Conservation (phyloP, 2,888 invertebrate genomes). For the Leucoma salicis region DNA sequence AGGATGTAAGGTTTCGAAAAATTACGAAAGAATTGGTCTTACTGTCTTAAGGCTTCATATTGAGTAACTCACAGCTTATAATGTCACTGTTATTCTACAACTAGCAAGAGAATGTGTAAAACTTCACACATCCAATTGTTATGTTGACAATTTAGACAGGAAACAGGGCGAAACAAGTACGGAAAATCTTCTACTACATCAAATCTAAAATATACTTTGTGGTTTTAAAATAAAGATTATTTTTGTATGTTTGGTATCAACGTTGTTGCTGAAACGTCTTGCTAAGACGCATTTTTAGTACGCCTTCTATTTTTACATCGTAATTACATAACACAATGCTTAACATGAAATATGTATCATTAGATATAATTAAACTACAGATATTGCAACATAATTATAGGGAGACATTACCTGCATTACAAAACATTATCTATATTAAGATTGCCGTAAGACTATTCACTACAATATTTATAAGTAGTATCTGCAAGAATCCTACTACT, state of each 20-base stretch:
- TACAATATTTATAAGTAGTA: too few species aligned
- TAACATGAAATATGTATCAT: conserved; percentile 34
- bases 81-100: conserved; percentile 24
- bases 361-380: conserved; percentile 29
- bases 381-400: conserved; percentile 19
- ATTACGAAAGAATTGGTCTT: conserved; percentile 9
- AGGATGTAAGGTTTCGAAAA: too few species aligned
- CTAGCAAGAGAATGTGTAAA: conserved; percentile 39
- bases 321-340: conserved; percentile 38
- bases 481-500: too few species aligned
- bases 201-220: conserved; percentile 28
- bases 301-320: conserved; percentile 32
- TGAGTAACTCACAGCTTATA: conserved; percentile 29
- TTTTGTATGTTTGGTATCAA: conserved; percentile 2
- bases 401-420: too few species aligned
- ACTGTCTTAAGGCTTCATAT: conserved; percentile 8
- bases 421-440: too few species aligned
- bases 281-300: conserved; percentile 32
- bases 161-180: conserved; percentile 65
- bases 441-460: too few species aligned
- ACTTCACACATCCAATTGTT: conserved; percentile 50
- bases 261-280: conserved; percentile 39
- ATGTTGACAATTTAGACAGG: conserved; percentile 63
- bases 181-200: conserved; percentile 28
- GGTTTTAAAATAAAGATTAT: not conserved